These are phyloP conservation scores for Podarcis siculus DNA, from an alignment of 2,797 vertebrate species.

Conservation along the genomic window DNA sequence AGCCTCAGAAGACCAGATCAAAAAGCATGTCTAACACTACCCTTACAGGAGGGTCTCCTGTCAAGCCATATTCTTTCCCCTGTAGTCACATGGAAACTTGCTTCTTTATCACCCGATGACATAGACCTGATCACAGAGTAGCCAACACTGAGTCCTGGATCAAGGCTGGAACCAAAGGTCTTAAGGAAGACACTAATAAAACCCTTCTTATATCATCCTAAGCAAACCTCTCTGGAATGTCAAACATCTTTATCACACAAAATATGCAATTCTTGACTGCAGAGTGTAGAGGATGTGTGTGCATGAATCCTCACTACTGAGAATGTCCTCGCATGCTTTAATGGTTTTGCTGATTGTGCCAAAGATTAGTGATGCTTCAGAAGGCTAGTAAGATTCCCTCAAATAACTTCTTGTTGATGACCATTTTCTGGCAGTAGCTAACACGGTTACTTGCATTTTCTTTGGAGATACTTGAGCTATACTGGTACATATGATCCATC, in stretches of 20 bases:
- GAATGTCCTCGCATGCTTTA: slow-evolving; percentile 27
- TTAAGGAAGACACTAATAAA: slow-evolving; percentile 1
- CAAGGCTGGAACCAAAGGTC: slow-evolving; percentile 7
- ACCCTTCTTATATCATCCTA: slow-evolving; percentile 19
- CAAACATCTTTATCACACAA: not conserved
- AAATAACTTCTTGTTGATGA: not conserved
- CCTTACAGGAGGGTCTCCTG: not conserved
- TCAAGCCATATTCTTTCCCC: not conserved
- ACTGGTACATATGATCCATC: not conserved
- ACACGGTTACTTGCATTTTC: not conserved
- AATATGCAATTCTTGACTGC: not conserved
- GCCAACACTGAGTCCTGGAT: not conserved
- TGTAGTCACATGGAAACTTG: slow-evolving; percentile 14
- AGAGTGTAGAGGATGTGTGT: not conserved
- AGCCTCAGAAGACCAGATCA: slow-evolving; percentile 16
- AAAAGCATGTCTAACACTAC: slow-evolving; percentile 6
- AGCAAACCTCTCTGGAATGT: slow-evolving; percentile 17
- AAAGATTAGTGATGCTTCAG: slow-evolving; percentile 10
- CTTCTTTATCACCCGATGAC: slow-evolving; percentile 31
- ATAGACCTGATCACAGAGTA: slow-evolving; percentile 32
- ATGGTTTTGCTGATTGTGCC: not conserved
- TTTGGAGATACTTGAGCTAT: not conserved
- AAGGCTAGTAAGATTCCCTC: slow-evolving; percentile 18
- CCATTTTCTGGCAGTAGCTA: not conserved
- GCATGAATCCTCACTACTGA: slow-evolving; percentile 8